phyloP scores from a whole-genome alignment of 2,113 vertebrate genomes.

The Hyperoodon ampullatus region DNA sequence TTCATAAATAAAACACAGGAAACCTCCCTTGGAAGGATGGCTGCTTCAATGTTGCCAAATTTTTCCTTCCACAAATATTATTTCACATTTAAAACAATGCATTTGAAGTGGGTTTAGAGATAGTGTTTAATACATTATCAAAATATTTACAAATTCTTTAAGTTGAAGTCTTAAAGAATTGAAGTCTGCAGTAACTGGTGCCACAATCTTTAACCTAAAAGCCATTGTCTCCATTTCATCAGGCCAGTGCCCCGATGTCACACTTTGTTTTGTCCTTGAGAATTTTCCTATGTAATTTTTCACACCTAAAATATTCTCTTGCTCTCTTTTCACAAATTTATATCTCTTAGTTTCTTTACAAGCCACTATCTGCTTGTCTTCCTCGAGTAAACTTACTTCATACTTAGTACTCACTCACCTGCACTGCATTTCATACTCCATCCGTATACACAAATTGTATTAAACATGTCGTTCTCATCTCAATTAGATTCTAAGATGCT shows the following conservation, averaged over 20 bases:
- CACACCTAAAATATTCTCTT: neutral
- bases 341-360: neutral
- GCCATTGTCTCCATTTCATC: neutral
- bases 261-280: neutral
- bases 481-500: neutral
- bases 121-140: neutral
- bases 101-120: neutral
- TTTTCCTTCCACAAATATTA: neutral
- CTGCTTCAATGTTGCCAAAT: neutral
- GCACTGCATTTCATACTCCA: neutral
- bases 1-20: slow-evolving; percentile 56
- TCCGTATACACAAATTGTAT: accelerated
- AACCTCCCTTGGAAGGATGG: neutral
- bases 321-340: neutral
- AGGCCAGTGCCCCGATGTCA: neutral
- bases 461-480: neutral
- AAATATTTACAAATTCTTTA: slow-evolving; percentile 7
- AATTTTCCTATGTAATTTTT: neutral
- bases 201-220: neutral
- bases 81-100: slow-evolving; percentile 38
- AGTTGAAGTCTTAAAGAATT: neutral
- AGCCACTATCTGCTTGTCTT: neutral
- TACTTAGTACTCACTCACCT: neutral
- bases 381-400: neutral
- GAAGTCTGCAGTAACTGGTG: neutral